Conservation (phyloP, 2,113 vertebrate genomes). For the Catharus minimus region DNA sequence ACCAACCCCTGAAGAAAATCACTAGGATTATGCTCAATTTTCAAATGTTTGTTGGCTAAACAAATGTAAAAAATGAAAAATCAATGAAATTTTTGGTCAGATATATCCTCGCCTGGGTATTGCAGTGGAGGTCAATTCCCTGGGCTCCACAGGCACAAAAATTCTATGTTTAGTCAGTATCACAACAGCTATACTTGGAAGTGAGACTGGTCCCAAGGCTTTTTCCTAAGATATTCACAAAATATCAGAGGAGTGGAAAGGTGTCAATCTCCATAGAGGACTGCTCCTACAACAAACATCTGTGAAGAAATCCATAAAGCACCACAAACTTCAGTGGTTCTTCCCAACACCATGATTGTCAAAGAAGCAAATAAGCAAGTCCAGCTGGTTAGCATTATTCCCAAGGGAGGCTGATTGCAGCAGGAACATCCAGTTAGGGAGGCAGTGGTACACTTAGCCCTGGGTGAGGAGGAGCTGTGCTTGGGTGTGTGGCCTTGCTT, state of each 20-base stretch:
- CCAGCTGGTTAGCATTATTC: fast-evolving
- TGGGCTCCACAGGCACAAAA: neutral
- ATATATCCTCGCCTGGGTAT: neutral
- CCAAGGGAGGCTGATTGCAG: neutral
- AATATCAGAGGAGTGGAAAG: neutral
- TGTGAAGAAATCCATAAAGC: neutral
- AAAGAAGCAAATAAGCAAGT: neutral
- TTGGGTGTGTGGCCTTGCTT: neutral
- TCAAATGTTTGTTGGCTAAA: neutral
- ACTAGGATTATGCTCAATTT: neutral
- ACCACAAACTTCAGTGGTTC: neutral
- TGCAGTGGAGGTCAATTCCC: neutral
- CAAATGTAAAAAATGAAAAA: neutral
- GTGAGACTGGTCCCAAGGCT: neutral
- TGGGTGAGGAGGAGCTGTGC: neutral
- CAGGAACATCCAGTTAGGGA: neutral
- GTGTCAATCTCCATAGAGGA: neutral
- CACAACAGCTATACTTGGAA: neutral
- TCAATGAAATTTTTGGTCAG: neutral
- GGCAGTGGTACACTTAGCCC: neutral
- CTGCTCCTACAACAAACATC: neutral
- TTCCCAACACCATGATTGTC: neutral
- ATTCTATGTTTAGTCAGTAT: neutral
- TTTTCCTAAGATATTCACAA: neutral
- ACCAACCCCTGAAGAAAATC: neutral